phyloP scores from a whole-genome alignment of 1,140 invertebrate species.

The Meteorus sp. region DNA sequence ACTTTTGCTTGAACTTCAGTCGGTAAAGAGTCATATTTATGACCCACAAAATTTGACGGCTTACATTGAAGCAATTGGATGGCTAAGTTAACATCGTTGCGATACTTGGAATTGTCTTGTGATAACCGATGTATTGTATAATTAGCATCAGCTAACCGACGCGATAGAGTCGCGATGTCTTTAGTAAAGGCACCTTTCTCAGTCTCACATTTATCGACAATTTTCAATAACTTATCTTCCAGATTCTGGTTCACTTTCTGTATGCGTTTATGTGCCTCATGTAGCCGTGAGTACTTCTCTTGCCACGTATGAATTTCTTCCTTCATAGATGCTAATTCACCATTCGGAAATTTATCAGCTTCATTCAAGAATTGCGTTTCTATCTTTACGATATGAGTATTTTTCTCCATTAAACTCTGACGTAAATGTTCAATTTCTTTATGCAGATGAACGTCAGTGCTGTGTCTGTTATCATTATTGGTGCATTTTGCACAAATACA shows the following conservation, averaged over 20 bases:
- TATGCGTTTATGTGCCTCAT: conserved; percentile 90
- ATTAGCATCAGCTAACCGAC: conserved; percentile 85
- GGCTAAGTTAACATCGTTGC: conserved; percentile 91
- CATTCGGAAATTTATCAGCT: conserved; percentile 73
- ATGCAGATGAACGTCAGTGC: conserved; percentile 72
- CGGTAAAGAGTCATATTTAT: conserved; percentile 87
- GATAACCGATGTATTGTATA: conserved; percentile 83
- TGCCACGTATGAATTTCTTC: conserved; percentile 86
- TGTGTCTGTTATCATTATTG: conserved; percentile 42
- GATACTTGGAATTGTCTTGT: conserved; percentile 92
- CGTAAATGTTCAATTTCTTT: conserved; percentile 86
- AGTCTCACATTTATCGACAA: conserved; percentile 90
- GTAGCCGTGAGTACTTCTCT: conserved; percentile 85
- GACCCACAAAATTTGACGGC: conserved; percentile 91
- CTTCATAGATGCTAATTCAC: conserved; percentile 74
- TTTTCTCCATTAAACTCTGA: conserved; percentile 76
- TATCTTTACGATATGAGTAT: conserved; percentile 81
- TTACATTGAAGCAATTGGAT: conserved; percentile 94
- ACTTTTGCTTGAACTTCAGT: conserved; percentile 89
- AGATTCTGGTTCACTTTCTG: conserved; percentile 94
- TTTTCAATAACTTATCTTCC: conserved; percentile 90
- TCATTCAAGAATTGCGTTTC: conserved; percentile 83
- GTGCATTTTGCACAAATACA: conserved; percentile 61
- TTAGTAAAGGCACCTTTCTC: conserved; percentile 86
- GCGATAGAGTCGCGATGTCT: conserved; percentile 84